These are phyloP conservation scores for Hormaphis cornu DNA, from an alignment of 1,140 invertebrate genomes.

Conservation along the genomic window DNA sequence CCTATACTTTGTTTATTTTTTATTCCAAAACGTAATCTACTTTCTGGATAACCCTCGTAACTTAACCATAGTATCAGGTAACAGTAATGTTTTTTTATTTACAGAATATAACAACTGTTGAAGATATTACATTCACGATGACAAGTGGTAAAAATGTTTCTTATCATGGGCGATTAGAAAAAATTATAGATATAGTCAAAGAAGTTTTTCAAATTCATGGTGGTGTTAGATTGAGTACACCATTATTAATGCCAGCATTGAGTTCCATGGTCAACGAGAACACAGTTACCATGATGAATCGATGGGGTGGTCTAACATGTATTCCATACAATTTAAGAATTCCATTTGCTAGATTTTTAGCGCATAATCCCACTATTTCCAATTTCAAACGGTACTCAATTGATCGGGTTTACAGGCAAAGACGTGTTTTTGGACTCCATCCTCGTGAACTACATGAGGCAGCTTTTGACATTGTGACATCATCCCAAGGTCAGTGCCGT, in stretches of 20 bases:
- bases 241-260: conserved; percentile 62
- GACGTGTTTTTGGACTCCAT: conserved; percentile 71
- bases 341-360: conserved; percentile 73
- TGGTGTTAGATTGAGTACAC: conserved; percentile 61
- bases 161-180: conserved; percentile 31
- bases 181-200: conserved; percentile 42
- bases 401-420: conserved; percentile 76
- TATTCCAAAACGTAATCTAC: too few relatives aligned
- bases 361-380: conserved; percentile 61
- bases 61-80: too few relatives aligned
- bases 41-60: too few relatives aligned
- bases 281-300: conserved; percentile 72
- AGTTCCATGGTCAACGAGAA: conserved; percentile 52
- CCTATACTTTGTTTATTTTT: too few relatives aligned
- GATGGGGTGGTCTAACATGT: conserved; percentile 43
- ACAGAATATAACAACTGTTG: conserved; percentile 51
- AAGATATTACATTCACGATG: conserved; percentile 64
- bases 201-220: conserved; percentile 69
- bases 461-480: conserved; percentile 83
- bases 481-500: not conserved
- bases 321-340: conserved; percentile 47
- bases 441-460: conserved; percentile 82
- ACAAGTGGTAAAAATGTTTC: conserved; percentile 41
- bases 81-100: not conserved
- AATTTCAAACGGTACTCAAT: conserved; percentile 74